Base-by-base conservation (phyloP, 2,888 invertebrate genomes). In the Eupithecia subumbrata region DNA sequence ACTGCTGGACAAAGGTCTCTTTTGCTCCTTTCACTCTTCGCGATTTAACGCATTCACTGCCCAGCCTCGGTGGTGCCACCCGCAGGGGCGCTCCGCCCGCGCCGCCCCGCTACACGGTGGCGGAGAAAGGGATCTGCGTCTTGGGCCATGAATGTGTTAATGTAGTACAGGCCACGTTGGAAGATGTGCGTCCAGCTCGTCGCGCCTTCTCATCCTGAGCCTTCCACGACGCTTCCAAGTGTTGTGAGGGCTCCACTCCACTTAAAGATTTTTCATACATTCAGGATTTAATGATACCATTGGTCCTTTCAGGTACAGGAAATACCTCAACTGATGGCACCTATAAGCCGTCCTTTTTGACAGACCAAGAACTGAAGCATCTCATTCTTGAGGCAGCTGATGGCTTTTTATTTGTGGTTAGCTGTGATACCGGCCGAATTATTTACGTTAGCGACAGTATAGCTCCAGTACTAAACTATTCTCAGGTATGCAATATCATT, bases 361-460 rank as follows among this genome's bases (percentile, higher is more conserved):
- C 99, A 74, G 99, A 99, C 94, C 99, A 99, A 93, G 99, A 99
- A 92, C 95, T 99, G 81, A 99, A 99, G 92, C 99, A 99, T 95
- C 96, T 99, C 84, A 99, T 99, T 84, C 95, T 99, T 81, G 99
- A 99, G 95, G 99, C 99, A 48, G 99, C 99, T 18, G 99, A 99
- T 95, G 99, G 99, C 3, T 99, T 99, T 94, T 96, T 99, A 73
- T 96, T 96, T 83, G 99, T 99, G 68, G 98, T 98, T 64, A 98
- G 98, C 87, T 99, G 99, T 94, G 99, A 99, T 93, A 98, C 98
- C 16, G 99, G 99, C 5, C 96, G 99, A 84, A 97, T 99, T 79
- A 98, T 99, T 86, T 99, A 99, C 89, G 99, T 99, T 71, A 99
- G 99, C 71, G 99, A 99, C 95, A 99, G 99, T 63, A 98, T 99